Evolutionary conservation across 1,140 invertebrate genomes (phyloP).

Genomic region (Charaxes varanes): DNA sequence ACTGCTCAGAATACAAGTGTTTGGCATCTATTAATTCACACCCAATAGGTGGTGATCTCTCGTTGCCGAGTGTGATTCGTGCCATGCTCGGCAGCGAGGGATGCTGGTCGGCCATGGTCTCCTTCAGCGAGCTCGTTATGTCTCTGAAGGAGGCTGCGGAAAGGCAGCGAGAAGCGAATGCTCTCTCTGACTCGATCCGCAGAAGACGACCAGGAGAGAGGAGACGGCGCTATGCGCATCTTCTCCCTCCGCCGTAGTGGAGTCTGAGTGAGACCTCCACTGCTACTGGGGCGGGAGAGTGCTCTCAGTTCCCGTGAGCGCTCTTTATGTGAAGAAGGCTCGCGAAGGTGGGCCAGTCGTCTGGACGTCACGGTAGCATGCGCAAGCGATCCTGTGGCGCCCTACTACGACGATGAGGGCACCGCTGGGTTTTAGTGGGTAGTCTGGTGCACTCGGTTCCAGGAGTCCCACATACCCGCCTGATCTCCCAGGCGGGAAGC

Average conservation of each 20-base stretch:
- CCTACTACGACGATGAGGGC: no score
- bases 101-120: background rate
- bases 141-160: constrained; percentile 2
- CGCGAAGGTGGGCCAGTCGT: no score
- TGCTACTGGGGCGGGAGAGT: background rate
- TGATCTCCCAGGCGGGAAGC: background rate
- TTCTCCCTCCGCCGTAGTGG: background rate
- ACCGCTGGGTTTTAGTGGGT: background rate
- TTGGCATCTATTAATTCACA: no score
- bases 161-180: background rate
- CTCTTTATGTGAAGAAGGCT: no score
- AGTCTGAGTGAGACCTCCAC: background rate
- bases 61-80: no score
- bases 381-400: no score
- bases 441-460: background rate
- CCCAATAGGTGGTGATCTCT: no score
- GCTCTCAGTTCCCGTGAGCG: no score
- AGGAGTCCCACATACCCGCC: background rate
- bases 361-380: no score
- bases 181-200: constrained; percentile 1
- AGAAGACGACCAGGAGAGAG: constrained; percentile 1
- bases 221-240: constrained; percentile 2
- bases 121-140: constrained; percentile 1
- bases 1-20: no score
- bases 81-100: background rate